Evolutionary conservation across 1,140 invertebrate genomes (phyloP).

Genomic region (Lethrus apterus): DNA sequence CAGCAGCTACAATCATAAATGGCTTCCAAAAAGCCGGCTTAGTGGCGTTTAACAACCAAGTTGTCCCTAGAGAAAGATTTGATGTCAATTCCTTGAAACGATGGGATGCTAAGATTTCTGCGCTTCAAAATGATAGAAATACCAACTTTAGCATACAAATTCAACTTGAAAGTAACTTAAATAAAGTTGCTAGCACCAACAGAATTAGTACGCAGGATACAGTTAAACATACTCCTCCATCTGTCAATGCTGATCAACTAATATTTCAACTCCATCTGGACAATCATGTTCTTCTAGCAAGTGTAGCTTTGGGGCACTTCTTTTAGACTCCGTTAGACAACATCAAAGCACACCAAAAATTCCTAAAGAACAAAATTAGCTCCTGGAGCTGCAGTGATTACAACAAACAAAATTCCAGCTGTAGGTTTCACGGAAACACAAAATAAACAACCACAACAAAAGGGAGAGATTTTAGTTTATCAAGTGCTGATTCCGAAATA

Average conservation of each 20-base stretch:
- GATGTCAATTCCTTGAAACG: slow-evolving; percentile 5
- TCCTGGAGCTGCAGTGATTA: slow-evolving; percentile 6
- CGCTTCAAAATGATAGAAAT: no score
- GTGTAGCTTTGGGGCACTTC: slow-evolving; percentile 1
- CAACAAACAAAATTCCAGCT: not conserved
- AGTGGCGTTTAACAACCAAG: slow-evolving; percentile 6
- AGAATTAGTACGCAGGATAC: not conserved
- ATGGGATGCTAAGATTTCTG: slow-evolving; percentile 12
- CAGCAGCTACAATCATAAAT: slow-evolving; percentile 8
- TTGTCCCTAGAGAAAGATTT: slow-evolving; percentile 10
- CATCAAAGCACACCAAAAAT: slow-evolving; percentile 8
- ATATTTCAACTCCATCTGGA: not conserved
- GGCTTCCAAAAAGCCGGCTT: slow-evolving; percentile 14
- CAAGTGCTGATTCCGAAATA: not conserved
- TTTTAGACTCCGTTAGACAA: slow-evolving; percentile 3
- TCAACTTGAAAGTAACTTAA: not conserved
- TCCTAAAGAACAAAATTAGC: slow-evolving; percentile 5
- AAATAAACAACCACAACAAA: not conserved
- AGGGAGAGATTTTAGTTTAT: not conserved
- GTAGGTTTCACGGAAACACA: not conserved
- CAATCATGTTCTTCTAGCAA: not conserved
- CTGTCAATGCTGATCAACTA: not conserved
- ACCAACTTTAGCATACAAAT: not conserved
- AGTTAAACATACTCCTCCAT: not conserved
- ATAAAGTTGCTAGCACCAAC: not conserved